Percentiles rank a stretch among this genome's conserved stretches.
phyloP scores from a whole-genome alignment of 2,888 invertebrate species.

The Ischnus inquisitorius region DNA sequence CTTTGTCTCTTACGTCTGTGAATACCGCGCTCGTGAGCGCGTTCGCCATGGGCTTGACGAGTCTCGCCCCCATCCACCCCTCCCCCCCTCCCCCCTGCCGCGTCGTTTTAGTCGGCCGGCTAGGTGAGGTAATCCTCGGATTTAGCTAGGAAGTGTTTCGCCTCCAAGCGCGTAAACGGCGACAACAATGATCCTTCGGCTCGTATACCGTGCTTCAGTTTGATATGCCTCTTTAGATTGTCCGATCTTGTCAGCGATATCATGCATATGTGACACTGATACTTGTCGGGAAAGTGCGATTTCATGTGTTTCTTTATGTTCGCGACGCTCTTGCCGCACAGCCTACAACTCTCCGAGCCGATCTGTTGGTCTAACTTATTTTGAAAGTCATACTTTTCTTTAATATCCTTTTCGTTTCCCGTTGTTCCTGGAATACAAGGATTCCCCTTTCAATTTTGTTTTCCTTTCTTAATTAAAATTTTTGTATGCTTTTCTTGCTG shows the following conservation, averaged over 20 bases:
- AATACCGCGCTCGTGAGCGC: background rate
- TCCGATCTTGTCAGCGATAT: slow-evolving; percentile 86
- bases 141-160: slow-evolving; percentile 82
- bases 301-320: slow-evolving; percentile 85
- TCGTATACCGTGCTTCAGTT: slow-evolving; percentile 85
- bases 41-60: background rate
- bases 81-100: no score
- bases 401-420: slow-evolving; percentile 83
- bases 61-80: no score
- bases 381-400: slow-evolving; percentile 82
- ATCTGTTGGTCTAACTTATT: slow-evolving; percentile 82
- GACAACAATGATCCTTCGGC: slow-evolving; percentile 80
- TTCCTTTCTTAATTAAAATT: slow-evolving; percentile 42
- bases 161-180: slow-evolving; percentile 81
- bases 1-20: slow-evolving; percentile 6
- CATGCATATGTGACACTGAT: slow-evolving; percentile 85
- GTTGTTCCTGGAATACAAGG: slow-evolving; percentile 85
- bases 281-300: slow-evolving; percentile 85
- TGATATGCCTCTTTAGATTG: slow-evolving; percentile 86
- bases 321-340: slow-evolving; percentile 85
- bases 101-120: slow-evolving; percentile 49
- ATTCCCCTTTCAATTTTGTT: slow-evolving; percentile 78
- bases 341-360: slow-evolving; percentile 83
- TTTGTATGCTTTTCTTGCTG: slow-evolving; percentile 36
- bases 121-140: slow-evolving; percentile 82